Evolutionary conservation across 1,140 invertebrate species (phyloP), one percentile per base, ranked within the genome.

Genomic region (Heliconius himera): DNA sequence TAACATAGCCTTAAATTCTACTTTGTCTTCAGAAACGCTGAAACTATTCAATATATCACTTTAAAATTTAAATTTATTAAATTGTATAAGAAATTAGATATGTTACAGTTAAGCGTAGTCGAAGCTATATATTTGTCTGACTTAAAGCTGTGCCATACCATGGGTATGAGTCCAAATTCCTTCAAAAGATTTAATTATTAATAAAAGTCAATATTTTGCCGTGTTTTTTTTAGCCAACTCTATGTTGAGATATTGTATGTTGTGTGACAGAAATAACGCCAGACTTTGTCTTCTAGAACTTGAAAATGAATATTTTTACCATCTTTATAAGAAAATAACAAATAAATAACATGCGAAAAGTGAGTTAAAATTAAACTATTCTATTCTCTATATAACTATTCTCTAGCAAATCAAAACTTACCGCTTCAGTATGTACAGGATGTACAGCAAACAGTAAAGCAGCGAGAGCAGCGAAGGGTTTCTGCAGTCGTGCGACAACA

Each of bases 361-460:
- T 18, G 20, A 51, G 11, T 11, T 46, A 13, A 46, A 46, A 46
- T 9, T 46, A n/a, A n/a, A n/a, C n/a, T n/a, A n/a, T n/a, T n/a
- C n/a, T n/a, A n/a, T n/a, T n/a, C n/a, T n/a, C n/a, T n/a, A n/a
- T n/a, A n/a, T n/a, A n/a, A n/a, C 41, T 46, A 36, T 46, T 46
- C 16, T 54, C 9, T 11, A 0, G 2, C 3, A 11, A 56, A n/a
- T 56, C n/a, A 70, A 70, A n/a, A 75, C 96, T 97, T 91, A 97
- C 97, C 87, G 97, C 98, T 95, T 99, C 98, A 9, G 97, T 98
- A 90, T 99, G 98, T 80, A 99, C 95, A 26, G 98, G 98, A 94
- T 99, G 98, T 16, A 97, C 96, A 38, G 98, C 97, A 92, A 99
- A 99, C 78, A 99, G 93, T 60, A 97, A 91, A 22, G 96, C 97